Evolutionary conservation across 1,140 invertebrate genomes (phyloP).

Genomic region (Holotrichia oblita): DNA sequence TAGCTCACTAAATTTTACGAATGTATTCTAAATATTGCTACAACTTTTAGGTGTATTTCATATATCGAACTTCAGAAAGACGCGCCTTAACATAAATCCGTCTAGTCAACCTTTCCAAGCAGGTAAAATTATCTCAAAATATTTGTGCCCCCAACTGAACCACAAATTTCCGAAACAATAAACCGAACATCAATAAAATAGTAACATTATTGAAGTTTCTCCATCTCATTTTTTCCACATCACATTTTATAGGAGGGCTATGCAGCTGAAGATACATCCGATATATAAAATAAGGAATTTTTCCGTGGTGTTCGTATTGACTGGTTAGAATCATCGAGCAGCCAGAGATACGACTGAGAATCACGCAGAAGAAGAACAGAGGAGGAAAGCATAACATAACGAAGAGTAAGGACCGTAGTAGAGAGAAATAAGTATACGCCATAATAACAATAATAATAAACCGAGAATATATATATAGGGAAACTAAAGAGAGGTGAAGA

Average conservation of each 20-base stretch:
- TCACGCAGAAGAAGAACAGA: neutral
- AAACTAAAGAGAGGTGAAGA: neutral
- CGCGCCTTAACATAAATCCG: no score
- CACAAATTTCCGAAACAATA: slow-evolving; percentile 23
- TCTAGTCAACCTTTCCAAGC: neutral
- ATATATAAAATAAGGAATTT: slow-evolving; percentile 1
- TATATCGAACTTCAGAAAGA: no score
- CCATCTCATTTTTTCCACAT: neutral
- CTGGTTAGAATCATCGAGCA: slow-evolving; percentile 1
- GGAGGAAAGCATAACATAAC: no score
- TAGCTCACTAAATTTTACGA: no score
- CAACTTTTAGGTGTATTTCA: no score
- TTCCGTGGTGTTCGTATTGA: slow-evolving; percentile 7
- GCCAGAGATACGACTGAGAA: neutral
- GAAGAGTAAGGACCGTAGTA: neutral
- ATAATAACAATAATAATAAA: slow-evolving; percentile 34
- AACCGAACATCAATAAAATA: slow-evolving; percentile 20
- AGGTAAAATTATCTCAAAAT: neutral
- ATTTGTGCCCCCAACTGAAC: neutral
- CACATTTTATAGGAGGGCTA: neutral
- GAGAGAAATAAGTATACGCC: no score
- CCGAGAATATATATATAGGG: neutral
- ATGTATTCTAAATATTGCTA: no score
- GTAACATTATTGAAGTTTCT: no score
- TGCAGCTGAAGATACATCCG: neutral